phyloP scores from a whole-genome alignment of 2,888 invertebrate genomes.

The Drosophila conformis region DNA sequence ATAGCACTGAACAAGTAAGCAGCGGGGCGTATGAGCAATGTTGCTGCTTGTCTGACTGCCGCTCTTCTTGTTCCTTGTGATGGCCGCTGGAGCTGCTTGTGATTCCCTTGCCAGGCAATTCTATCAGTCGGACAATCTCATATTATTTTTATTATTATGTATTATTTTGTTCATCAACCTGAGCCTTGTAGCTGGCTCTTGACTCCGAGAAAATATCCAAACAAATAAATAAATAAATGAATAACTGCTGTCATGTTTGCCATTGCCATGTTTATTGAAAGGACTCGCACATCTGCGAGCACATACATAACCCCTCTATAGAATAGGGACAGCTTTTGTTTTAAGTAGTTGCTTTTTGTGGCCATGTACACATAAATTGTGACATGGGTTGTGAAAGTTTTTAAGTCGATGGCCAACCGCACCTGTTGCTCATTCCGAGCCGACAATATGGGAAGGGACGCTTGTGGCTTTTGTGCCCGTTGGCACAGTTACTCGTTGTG shows the following conservation, averaged over 20 bases:
- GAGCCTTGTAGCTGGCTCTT: slow-evolving; percentile 16
- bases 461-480: slow-evolving; percentile 25
- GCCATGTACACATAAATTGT: slow-evolving; percentile 42
- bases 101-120: slow-evolving; percentile 45
- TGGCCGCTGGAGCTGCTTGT: slow-evolving; percentile 34
- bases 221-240: slow-evolving; percentile 62
- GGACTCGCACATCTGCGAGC: slow-evolving; percentile 41
- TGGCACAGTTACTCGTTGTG: slow-evolving; percentile 51
- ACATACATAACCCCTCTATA: slow-evolving; percentile 7
- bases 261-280: slow-evolving; percentile 55
- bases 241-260: slow-evolving; percentile 56
- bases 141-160: slow-evolving; percentile 43
- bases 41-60: slow-evolving; percentile 38
- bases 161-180: slow-evolving; percentile 29
- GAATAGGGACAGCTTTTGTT: slow-evolving; percentile 49
- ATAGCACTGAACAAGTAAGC: slow-evolving; percentile 17
- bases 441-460: slow-evolving; percentile 13
- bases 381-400: slow-evolving; percentile 50
- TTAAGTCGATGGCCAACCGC: slow-evolving; percentile 40
- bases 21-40: slow-evolving; percentile 74
- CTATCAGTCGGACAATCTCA: slow-evolving; percentile 49
- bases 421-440: slow-evolving; percentile 63
- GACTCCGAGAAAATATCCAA: slow-evolving; percentile 12
- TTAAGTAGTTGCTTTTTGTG: slow-evolving; percentile 36
- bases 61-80: slow-evolving; percentile 31